Conservation (phyloP, 53 echinoderm and acorn worm genomes). For the Hippasteria phrygiana region DNA sequence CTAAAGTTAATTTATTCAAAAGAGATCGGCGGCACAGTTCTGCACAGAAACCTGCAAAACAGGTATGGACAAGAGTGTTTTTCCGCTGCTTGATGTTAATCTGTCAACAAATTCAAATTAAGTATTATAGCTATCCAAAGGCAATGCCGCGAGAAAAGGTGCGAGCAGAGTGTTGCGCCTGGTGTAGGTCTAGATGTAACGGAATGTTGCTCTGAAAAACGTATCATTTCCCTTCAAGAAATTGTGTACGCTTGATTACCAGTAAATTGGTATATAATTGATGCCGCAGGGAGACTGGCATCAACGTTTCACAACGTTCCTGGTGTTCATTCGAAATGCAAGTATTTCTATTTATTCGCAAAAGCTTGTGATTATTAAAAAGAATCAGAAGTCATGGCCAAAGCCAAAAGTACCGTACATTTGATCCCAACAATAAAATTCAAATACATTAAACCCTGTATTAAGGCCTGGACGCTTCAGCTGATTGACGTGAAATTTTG, state of each 20-base stretch:
- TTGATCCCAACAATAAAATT: no score
- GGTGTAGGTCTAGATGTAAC: background rate
- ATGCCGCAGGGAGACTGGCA: background rate
- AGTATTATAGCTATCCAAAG: background rate
- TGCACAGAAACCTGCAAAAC: no score
- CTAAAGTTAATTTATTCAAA: no score
- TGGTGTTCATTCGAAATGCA: no score
- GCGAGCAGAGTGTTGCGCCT: conserved; percentile 10
- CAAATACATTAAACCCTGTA: no score
- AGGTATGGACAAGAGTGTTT: background rate
- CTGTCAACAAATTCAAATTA: conserved; percentile 51
- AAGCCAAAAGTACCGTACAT: no score
- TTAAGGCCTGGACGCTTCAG: no score
- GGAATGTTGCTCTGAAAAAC: background rate
- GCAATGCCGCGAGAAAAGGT: background rate
- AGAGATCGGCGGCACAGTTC: no score
- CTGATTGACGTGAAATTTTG: no score
- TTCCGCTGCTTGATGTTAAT: background rate
- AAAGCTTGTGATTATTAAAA: no score
- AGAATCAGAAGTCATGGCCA: no score
- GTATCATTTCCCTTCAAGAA: background rate
- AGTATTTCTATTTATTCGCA: no score
- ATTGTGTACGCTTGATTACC: background rate
- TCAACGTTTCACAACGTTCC: conserved; percentile 11
- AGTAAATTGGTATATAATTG: conserved; percentile 33